These are phyloP conservation scores for Podocnemis expansa DNA, from an alignment of 2,113 vertebrate genomes.

Conservation along the genomic window DNA sequence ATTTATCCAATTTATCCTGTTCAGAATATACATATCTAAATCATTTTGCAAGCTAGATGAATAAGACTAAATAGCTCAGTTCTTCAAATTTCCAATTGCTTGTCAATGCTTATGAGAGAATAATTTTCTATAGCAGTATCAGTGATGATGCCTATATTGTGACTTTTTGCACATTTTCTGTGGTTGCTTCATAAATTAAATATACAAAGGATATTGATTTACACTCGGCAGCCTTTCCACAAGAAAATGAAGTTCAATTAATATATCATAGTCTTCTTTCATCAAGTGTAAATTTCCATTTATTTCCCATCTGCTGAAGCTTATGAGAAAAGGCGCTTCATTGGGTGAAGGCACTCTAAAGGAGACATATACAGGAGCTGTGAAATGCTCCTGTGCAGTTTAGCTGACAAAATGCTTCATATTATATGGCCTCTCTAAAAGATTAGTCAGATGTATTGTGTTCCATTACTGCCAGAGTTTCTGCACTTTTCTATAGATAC, in stretches of 20 bases:
- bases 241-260: neutral
- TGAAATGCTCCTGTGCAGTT: neutral
- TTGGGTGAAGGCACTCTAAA: neutral
- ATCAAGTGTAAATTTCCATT: neutral
- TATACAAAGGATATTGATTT: neutral
- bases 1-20: neutral
- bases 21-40: neutral
- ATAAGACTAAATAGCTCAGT: neutral
- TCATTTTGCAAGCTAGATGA: neutral
- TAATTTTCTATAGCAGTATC: neutral
- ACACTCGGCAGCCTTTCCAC: neutral
- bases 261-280: neutral
- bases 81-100: neutral
- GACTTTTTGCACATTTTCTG: neutral
- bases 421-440: neutral
- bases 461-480: neutral
- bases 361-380: slow-evolving; percentile 29
- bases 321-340: neutral
- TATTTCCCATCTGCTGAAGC: neutral
- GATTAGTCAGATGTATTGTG: neutral
- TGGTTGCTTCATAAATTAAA: neutral
- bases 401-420: slow-evolving; percentile 14
- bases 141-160: neutral
- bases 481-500: neutral
- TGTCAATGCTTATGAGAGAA: neutral